Percentiles rank a stretch among this genome's conserved stretches.
Conservation (phyloP, 2,113 vertebrate genomes). For the Lynx canadensis region DNA sequence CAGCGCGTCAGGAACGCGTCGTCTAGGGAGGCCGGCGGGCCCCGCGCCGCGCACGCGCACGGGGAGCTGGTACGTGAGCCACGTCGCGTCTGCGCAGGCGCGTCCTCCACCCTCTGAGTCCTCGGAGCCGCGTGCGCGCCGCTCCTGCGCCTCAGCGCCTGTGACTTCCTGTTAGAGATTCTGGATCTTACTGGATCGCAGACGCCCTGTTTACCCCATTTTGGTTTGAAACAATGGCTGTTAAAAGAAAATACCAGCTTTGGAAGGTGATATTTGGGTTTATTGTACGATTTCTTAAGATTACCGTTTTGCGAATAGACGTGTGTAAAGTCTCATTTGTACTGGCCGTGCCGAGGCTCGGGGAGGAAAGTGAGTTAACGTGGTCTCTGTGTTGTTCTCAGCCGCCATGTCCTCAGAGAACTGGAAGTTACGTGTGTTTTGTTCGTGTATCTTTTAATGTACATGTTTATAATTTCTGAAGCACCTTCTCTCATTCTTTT, state of each 20-base stretch:
- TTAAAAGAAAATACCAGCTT: not conserved
- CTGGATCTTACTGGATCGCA: not conserved
- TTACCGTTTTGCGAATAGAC: not conserved
- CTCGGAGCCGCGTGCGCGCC: accelerated
- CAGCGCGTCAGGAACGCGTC: constrained; percentile 90
- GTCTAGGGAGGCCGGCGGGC: constrained; percentile 90
- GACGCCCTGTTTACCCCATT: not conserved
- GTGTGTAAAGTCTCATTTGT: no score
- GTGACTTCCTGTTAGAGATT: no score
- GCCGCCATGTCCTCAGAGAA: not conserved
- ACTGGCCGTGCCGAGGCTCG: accelerated
- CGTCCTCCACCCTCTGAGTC: accelerated
- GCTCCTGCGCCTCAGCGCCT: accelerated
- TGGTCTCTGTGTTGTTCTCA: not conserved
- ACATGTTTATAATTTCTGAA: not conserved
- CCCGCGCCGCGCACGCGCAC: constrained; percentile 72
- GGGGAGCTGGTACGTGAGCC: constrained; percentile 75
- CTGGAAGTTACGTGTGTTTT: not conserved
- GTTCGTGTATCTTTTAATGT: not conserved
- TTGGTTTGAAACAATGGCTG: no score
- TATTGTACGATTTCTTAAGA: not conserved
- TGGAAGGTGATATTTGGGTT: not conserved
- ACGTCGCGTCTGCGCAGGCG: not conserved
- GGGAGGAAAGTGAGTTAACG: no score
- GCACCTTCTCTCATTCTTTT: not conserved